A percentile compares a stretch with the other conserved stretches of the same genome.
These are phyloP conservation scores for Peucedramus taeniatus DNA, from an alignment of 2,113 vertebrate species.

Conservation along the genomic window DNA sequence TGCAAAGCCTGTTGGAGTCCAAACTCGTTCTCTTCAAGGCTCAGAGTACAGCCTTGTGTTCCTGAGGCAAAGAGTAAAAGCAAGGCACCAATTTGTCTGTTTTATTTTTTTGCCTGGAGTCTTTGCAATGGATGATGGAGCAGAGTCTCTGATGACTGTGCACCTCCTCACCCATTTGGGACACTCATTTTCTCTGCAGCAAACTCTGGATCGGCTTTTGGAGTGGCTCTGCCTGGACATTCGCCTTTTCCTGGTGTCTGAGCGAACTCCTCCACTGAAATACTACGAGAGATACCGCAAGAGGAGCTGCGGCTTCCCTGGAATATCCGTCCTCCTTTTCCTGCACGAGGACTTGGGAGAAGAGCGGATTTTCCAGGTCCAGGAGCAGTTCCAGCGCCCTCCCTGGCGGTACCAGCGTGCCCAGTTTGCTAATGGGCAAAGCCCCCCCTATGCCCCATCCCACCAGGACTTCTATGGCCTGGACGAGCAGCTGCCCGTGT, in stretches of 20 bases:
- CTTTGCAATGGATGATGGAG: constrained; percentile 54
- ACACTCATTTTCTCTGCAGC: constrained; percentile 80
- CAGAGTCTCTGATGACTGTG: constrained; percentile 75
- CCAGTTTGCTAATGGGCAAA: constrained; percentile 41
- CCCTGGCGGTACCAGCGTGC: constrained; percentile 85
- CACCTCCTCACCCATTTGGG: constrained; percentile 85
- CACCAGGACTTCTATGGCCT: constrained; percentile 85
- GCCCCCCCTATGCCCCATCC: constrained; percentile 58
- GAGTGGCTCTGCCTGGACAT: constrained; percentile 79
- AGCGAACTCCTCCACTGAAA: constrained; percentile 72
- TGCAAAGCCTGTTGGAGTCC: neutral
- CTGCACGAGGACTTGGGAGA: constrained; percentile 82
- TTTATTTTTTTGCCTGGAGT: neutral
- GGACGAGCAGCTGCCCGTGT: constrained; percentile 86
- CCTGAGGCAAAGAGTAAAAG: neutral
- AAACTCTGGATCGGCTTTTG: constrained; percentile 82
- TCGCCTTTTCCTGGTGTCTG: constrained; percentile 86
- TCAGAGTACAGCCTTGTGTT: neutral
- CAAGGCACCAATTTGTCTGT: neutral
- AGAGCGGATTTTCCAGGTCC: constrained; percentile 80
- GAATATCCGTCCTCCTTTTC: constrained; percentile 88
- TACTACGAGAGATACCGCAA: constrained; percentile 24
- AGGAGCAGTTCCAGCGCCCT: constrained; percentile 82
- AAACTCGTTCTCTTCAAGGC: neutral
- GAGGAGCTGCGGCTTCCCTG: constrained; percentile 76